phyloP scores from a whole-genome alignment of 2,113 vertebrate genomes.

The Lepisosteus oculatus region DNA sequence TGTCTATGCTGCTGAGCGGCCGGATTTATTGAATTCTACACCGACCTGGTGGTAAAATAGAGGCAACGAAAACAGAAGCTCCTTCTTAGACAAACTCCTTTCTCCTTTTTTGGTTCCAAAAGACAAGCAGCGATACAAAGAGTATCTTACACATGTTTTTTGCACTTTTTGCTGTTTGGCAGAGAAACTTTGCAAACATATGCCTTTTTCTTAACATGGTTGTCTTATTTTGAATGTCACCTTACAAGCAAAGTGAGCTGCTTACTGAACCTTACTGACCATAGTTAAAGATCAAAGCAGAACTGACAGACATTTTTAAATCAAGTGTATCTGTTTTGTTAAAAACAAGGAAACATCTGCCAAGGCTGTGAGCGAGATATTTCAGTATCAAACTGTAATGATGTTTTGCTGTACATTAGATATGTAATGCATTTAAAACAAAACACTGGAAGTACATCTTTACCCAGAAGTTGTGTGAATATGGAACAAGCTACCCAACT shows the following conservation, averaged over 20 bases:
- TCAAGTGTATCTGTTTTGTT: neutral
- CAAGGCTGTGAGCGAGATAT: neutral
- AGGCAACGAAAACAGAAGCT: neutral
- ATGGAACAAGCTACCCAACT: too few species aligned
- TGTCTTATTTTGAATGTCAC: neutral
- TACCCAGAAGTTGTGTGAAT: too few species aligned
- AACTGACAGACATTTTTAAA: conserved; percentile 4
- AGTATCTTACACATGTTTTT: neutral
- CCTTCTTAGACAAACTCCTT: neutral
- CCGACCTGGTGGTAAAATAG: neutral
- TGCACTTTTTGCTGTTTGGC: neutral
- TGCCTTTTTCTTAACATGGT: neutral
- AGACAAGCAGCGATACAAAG: neutral
- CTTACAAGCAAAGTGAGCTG: neutral
- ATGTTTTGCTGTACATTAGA: too few species aligned
- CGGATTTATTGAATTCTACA: neutral
- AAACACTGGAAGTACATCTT: too few species aligned
- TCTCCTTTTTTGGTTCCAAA: neutral
- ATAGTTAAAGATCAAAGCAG: neutral
- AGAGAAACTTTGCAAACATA: neutral
- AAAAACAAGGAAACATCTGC: neutral
- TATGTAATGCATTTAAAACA: too few species aligned
- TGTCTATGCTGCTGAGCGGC: too few species aligned
- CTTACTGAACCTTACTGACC: conserved; percentile 1
- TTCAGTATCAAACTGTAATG: too few species aligned